A percentile compares a stretch with the other conserved stretches of the same genome.
Evolutionary conservation across 2,113 vertebrate species (phyloP).

Genomic region (Falco punctatus): DNA sequence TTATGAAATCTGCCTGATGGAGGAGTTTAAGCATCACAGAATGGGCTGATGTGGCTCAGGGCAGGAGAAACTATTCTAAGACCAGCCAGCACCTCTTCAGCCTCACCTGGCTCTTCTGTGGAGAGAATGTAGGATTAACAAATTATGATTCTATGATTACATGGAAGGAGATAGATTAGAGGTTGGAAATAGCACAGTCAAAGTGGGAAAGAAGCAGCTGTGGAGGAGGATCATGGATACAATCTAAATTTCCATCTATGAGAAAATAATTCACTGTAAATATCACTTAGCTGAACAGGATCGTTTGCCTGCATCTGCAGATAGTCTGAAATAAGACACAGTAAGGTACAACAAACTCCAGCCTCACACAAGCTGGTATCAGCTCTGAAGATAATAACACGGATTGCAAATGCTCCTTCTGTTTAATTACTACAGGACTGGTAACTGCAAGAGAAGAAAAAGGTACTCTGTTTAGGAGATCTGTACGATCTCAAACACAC

Average conservation of each 20-base stretch:
- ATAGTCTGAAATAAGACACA: not conserved
- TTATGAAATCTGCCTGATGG: not conserved
- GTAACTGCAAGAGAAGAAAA: not conserved
- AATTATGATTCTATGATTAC: too few species aligned
- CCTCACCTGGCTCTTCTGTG: not conserved
- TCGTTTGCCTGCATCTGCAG: not conserved
- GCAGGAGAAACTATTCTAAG: not conserved
- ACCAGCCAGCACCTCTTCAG: not conserved
- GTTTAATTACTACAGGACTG: not conserved
- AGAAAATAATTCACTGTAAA: not conserved
- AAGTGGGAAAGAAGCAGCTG: not conserved
- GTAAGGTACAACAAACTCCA: not conserved
- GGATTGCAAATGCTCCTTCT: not conserved
- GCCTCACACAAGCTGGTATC: not conserved
- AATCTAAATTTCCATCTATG: not conserved
- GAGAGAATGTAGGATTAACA: not conserved
- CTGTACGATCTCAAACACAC: accelerated
- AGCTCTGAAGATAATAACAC: not conserved
- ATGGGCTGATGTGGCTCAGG: not conserved
- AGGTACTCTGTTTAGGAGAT: not conserved
- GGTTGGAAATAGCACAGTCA: not conserved
- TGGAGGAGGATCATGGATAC: not conserved
- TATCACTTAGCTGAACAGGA: not conserved
- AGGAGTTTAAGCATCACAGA: not conserved
- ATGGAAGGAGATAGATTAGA: not conserved